Evolutionary conservation across 2,888 invertebrate genomes (phyloP).

Genomic region (Palloptera scutellata): DNA sequence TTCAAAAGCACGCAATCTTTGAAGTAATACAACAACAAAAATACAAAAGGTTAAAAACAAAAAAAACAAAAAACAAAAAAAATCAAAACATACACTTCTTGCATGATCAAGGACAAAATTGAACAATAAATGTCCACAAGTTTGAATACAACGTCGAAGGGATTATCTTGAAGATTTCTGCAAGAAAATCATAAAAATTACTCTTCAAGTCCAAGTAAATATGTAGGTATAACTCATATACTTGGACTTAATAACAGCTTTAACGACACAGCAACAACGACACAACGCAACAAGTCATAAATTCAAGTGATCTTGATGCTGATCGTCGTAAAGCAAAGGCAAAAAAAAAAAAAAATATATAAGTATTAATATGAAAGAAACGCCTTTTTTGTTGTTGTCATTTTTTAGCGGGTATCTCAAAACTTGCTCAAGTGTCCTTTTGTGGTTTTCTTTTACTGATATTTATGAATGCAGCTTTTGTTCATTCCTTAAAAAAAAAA

Average conservation of each 20-base stretch:
- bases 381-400: too few species aligned
- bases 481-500: too few species aligned
- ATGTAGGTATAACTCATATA: neutral
- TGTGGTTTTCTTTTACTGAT: too few species aligned
- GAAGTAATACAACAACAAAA: neutral
- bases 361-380: too few species aligned
- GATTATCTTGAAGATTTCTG: neutral
- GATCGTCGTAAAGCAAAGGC: too few species aligned
- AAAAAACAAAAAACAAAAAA: constrained; percentile 7
- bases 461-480: too few species aligned
- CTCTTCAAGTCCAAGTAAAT: neutral
- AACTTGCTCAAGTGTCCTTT: too few species aligned
- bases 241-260: constrained; percentile 13
- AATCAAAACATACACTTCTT: neutral
- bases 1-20: constrained; percentile 28
- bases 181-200: constrained; percentile 12
- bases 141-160: neutral
- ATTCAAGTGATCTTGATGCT: constrained; percentile 32
- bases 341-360: too few species aligned
- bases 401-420: too few species aligned
- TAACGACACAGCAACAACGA: constrained; percentile 12
- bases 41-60: neutral
- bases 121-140: constrained; percentile 20
- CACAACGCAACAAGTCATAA: constrained; percentile 33
- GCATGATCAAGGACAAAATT: constrained; percentile 22